Conservation (phyloP, 1,140 invertebrate species). For the Apis laboriosa region DNA sequence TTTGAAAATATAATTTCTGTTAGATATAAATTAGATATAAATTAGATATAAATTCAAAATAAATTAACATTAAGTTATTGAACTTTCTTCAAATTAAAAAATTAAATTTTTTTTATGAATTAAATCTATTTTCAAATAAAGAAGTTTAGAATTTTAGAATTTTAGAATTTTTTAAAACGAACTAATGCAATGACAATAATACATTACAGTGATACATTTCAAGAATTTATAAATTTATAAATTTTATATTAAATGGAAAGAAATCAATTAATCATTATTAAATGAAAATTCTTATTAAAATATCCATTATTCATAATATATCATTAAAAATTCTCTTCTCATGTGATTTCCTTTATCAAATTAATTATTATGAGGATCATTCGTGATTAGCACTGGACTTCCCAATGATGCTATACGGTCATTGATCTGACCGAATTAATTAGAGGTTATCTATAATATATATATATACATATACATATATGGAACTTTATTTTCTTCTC, state of each 20-base stretch:
- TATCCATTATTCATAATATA: too few relatives aligned
- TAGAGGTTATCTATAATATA: not conserved
- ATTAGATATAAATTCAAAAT: not conserved
- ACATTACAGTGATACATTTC: too few relatives aligned
- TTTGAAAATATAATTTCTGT: not conserved
- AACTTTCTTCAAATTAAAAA: conserved; percentile 10
- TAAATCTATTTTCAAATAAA: conserved; percentile 1
- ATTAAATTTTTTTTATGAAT: not conserved
- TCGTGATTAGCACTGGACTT: too few relatives aligned
- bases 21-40: not conserved
- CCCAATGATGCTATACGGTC: too few relatives aligned
- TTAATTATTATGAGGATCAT: too few relatives aligned
- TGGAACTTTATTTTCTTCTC: too few relatives aligned
- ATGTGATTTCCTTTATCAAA: not conserved
- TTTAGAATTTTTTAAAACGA: not conserved
- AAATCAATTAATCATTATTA: not conserved
- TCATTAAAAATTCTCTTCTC: not conserved
- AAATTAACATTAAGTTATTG: not conserved
- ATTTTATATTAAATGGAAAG: not conserved
- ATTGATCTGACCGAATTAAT: too few relatives aligned
- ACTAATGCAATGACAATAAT: not conserved
- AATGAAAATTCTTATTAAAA: not conserved
- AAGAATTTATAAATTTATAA: not conserved
- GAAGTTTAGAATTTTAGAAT: not conserved
- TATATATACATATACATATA: too few relatives aligned